Conservation (phyloP, 2,888 invertebrate genomes). For the Tipula helvola region DNA sequence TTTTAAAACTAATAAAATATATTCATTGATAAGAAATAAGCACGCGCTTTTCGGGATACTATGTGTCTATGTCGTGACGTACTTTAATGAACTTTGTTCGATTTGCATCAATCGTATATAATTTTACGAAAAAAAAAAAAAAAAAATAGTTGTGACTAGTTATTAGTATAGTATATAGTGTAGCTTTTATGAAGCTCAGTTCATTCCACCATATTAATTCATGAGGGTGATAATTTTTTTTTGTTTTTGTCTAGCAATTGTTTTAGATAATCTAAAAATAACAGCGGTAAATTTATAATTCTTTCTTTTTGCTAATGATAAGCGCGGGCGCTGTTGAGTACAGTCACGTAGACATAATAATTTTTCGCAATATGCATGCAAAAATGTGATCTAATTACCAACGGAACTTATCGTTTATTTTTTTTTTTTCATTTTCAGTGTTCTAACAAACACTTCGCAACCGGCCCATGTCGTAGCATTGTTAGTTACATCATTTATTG, state of each 20-base stretch:
- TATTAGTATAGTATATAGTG: too few species aligned
- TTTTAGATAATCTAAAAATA: not conserved
- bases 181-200: not conserved
- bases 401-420: not conserved
- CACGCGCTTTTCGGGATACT: not conserved
- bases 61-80: not conserved
- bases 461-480: conserved; percentile 63
- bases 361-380: not conserved
- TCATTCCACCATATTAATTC: not conserved
- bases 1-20: not conserved
- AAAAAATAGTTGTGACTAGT: too few species aligned
- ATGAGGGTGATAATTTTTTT: too few species aligned
- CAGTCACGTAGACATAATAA: not conserved
- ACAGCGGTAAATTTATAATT: not conserved
- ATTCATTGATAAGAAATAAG: not conserved
- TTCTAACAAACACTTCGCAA: conserved; percentile 59
- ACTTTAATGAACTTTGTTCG: not conserved
- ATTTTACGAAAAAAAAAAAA: not conserved
- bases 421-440: conserved; percentile 40
- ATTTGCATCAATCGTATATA: not conserved
- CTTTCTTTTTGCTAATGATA: conserved; percentile 13
- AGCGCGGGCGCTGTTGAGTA: not conserved
- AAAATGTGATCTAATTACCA: not conserved
- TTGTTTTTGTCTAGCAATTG: not conserved
- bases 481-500: conserved; percentile 43